phyloP scores from a whole-genome alignment of 2,888 invertebrate species.

The Drosophila pseudotalamancana region DNA sequence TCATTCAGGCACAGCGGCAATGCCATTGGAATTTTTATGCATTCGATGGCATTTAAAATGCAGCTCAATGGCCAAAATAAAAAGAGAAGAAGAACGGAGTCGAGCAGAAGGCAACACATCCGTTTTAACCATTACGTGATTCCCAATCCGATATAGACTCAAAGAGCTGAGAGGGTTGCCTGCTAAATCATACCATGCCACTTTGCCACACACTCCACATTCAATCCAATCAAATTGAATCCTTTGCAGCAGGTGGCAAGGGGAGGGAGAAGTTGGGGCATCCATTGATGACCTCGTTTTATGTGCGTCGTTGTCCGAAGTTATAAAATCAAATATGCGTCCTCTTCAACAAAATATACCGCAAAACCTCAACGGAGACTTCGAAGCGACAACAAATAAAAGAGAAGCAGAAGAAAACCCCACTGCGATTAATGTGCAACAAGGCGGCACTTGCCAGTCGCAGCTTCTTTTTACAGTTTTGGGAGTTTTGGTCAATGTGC shows the following conservation, averaged over 20 bases:
- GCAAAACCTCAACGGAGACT: slow-evolving; percentile 40
- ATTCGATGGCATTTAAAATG: slow-evolving; percentile 77
- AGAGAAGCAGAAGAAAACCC: background rate
- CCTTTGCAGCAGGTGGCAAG: no score
- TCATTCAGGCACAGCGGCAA: slow-evolving; percentile 54
- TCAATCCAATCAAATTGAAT: slow-evolving; percentile 77
- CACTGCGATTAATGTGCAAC: slow-evolving; percentile 59
- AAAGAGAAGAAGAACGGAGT: background rate
- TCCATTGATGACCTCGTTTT: slow-evolving; percentile 72
- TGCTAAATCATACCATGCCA: slow-evolving; percentile 65
- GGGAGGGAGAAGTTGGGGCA: slow-evolving; percentile 52
- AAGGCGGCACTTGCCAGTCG: slow-evolving; percentile 40
- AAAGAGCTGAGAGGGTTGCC: background rate
- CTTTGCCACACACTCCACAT: slow-evolving; percentile 30
- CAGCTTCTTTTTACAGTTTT: background rate
- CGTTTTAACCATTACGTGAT: slow-evolving; percentile 70
- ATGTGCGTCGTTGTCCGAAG: slow-evolving; percentile 71
- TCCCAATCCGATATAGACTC: slow-evolving; percentile 38
- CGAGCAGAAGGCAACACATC: slow-evolving; percentile 60
- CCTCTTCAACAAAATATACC: slow-evolving; percentile 21
- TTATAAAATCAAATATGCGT: slow-evolving; percentile 76
- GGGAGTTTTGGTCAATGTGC: slow-evolving; percentile 53
- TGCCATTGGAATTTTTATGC: slow-evolving; percentile 59
- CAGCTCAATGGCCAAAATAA: slow-evolving; percentile 66
- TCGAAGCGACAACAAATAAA: slow-evolving; percentile 50